Percentiles rank a stretch among this genome's conserved stretches.
Conservation (phyloP, 2,113 vertebrate genomes). For the Phalacrocorax aristotelis region DNA sequence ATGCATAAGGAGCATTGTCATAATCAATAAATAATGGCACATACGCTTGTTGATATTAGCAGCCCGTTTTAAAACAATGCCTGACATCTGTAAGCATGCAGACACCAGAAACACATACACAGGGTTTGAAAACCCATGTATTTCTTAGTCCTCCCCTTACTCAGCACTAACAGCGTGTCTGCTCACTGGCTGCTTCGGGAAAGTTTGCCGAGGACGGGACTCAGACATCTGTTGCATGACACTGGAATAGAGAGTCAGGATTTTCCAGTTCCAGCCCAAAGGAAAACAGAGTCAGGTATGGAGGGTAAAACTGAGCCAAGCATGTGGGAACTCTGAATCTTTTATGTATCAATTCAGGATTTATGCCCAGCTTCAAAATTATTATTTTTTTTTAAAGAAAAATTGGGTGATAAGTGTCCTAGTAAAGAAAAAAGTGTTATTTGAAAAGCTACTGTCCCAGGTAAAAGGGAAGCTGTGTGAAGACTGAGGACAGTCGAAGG, state of each 20-base stretch:
- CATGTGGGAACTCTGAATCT: background rate
- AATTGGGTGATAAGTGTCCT: background rate
- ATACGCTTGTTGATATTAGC: background rate
- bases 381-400: background rate
- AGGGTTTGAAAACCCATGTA: rapidly evolving
- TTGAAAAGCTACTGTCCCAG: background rate
- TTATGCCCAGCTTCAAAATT: background rate
- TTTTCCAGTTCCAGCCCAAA: background rate
- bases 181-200: background rate
- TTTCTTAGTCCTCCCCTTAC: background rate
- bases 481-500: rapidly evolving
- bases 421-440: background rate
- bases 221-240: constrained; percentile 20
- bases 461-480: background rate
- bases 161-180: background rate
- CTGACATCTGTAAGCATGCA: background rate
- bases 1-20: rapidly evolving
- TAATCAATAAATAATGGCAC: background rate
- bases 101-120: background rate
- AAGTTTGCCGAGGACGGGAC: rapidly evolving
- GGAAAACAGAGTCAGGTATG: rapidly evolving
- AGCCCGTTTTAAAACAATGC: background rate
- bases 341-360: background rate
- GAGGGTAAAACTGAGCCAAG: background rate
- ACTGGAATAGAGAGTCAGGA: background rate